Evolutionary conservation across 1,140 invertebrate species (phyloP).

Genomic region (Drosophila kurseongensis): DNA sequence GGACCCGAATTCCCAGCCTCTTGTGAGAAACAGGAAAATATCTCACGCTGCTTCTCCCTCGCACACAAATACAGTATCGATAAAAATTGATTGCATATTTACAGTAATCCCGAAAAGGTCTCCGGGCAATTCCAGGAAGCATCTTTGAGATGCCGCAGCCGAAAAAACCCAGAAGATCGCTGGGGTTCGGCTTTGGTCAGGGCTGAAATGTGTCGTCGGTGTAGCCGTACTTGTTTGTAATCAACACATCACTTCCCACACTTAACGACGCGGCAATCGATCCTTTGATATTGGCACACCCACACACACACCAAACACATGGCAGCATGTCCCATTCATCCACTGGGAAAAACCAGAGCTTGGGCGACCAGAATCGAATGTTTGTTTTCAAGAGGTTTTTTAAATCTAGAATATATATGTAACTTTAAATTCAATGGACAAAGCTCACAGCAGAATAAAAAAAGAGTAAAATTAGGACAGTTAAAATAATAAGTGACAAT

Average conservation of each 20-base stretch:
- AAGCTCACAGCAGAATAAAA: no score
- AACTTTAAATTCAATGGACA: no score
- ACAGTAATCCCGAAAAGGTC: slow-evolving; percentile 59
- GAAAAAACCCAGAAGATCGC: slow-evolving; percentile 7
- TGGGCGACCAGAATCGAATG: no score
- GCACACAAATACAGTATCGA: slow-evolving; percentile 34
- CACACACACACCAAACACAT: slow-evolving; percentile 36
- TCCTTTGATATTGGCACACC: slow-evolving; percentile 63
- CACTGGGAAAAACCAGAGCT: slow-evolving; percentile 10
- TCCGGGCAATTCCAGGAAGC: slow-evolving; percentile 51
- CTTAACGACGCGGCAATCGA: slow-evolving; percentile 38
- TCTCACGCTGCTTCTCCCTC: slow-evolving; percentile 38
- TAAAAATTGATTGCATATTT: slow-evolving; percentile 64
- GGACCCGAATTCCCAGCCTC: slow-evolving; percentile 16
- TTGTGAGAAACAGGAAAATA: slow-evolving; percentile 39
- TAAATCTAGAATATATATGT: no score
- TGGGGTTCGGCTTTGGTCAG: slow-evolving; percentile 5
- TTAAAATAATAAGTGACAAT: no score
- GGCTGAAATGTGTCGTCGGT: slow-evolving; percentile 39
- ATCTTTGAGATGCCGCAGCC: slow-evolving; percentile 41
- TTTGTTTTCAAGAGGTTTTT: no score
- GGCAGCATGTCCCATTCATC: background rate
- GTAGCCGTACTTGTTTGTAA: slow-evolving; percentile 52
- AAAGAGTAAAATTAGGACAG: no score
- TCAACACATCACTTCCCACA: slow-evolving; percentile 64